A percentile compares a stretch with the other conserved stretches of the same genome.
These are phyloP conservation scores for Odocoileus hemionus DNA, from an alignment of 2,113 vertebrate species.

Conservation along the genomic window DNA sequence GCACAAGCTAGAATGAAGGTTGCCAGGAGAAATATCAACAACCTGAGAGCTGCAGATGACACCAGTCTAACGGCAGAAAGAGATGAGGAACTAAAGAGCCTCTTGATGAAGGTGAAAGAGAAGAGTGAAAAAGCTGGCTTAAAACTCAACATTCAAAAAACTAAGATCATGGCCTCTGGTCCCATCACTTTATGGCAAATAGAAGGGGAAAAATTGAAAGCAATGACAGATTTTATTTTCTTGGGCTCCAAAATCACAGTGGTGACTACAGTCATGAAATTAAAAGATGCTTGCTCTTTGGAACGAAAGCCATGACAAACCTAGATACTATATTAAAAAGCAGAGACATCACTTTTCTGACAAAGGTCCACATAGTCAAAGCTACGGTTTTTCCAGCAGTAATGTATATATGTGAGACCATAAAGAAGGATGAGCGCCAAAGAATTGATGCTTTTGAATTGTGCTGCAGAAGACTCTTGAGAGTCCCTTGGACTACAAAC, in stretches of 20 bases:
- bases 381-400: background rate
- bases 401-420: background rate
- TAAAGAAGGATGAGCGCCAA: background rate
- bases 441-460: background rate
- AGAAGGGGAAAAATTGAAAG: background rate
- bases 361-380: background rate
- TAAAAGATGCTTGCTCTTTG: background rate
- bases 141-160: background rate
- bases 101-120: background rate
- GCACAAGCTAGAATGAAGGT: background rate
- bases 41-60: background rate
- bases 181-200: background rate
- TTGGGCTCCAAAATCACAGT: background rate
- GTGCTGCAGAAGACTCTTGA: background rate
- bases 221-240: background rate
- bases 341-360: background rate
- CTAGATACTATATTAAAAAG: background rate
- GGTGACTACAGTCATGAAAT: background rate
- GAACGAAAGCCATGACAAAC: background rate
- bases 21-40: background rate
- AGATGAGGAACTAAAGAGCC: background rate
- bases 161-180: background rate
- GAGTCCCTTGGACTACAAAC: background rate
- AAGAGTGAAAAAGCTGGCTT: background rate
- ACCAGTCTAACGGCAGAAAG: background rate